Evolutionary conservation across 2,888 invertebrate species (phyloP).

Genomic region (Anthrax anthrax): DNA sequence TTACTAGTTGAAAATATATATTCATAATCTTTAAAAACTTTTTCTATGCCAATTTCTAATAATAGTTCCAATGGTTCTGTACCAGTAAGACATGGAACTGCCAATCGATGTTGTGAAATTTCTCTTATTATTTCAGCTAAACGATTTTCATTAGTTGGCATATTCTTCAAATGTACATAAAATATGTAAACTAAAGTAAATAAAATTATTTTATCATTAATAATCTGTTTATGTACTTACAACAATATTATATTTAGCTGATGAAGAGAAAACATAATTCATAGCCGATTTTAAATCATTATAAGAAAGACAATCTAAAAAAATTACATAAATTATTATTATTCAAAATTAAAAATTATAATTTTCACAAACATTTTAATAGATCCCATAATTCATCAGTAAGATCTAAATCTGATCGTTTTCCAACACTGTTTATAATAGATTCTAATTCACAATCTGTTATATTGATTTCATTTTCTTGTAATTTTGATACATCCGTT

Average conservation of each 20-base stretch:
- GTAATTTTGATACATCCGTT: slow-evolving; percentile 22
- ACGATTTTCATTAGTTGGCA: slow-evolving; percentile 31
- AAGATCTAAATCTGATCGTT: slow-evolving; percentile 22
- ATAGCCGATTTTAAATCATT: slow-evolving; percentile 28
- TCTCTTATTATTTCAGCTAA: slow-evolving; percentile 32
- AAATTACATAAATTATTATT: not conserved
- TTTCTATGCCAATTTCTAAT: slow-evolving; percentile 34
- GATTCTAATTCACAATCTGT: slow-evolving; percentile 25
- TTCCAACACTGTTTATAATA: slow-evolving; percentile 23
- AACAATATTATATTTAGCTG: slow-evolving; percentile 30
- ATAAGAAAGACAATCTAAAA: slow-evolving; percentile 27
- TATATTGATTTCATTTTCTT: slow-evolving; percentile 14
- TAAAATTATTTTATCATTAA: not conserved
- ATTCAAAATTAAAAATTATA: not conserved
- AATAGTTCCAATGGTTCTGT: slow-evolving; percentile 31
- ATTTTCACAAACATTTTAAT: slow-evolving; percentile 21
- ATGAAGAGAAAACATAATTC: slow-evolving; percentile 28
- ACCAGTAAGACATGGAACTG: slow-evolving; percentile 30
- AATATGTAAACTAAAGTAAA: slow-evolving; percentile 1
- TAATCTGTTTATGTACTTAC: slow-evolving; percentile 16
- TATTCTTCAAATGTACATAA: slow-evolving; percentile 20
- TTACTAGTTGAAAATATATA: slow-evolving; percentile 31
- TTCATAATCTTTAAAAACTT: slow-evolving; percentile 31
- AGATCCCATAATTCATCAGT: slow-evolving; percentile 32
- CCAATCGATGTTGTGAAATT: slow-evolving; percentile 29